Base-by-base conservation (phyloP, 1,140 invertebrate species). In the Euborellia annulipes region DNA sequence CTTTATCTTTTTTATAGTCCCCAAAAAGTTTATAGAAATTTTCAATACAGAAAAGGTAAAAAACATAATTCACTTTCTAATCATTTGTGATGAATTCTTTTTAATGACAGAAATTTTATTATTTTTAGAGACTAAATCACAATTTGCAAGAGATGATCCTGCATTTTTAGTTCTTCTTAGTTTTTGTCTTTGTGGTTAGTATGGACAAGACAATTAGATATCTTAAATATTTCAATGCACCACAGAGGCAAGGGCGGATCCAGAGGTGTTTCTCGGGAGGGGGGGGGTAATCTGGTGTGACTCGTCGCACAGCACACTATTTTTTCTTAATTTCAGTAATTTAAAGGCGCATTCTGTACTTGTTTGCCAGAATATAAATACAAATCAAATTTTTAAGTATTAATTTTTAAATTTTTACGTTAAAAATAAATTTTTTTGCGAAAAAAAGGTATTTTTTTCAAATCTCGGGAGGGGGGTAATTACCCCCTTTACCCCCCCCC, bases 101-200 rank as follows among this genome's bases (percentile, higher is more conserved):
- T 34, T 34, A 9, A 34, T 9, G 14, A 9, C 9, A 3, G 17
- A 37, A 19, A 2, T 45, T 36, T 52, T 54, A 61, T 62, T 53
- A 48, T 54, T 75, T 79, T 50, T 64, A 93, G 88, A 95, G 70
- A 94, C 92, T 48, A 98, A 98, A 69, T 86, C 90, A 54, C 94
- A 98, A 67, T 98, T 95, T 78, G 94, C 94, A 0, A 76, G 95
- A 66, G 95, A 98, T 71, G 95, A 99, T 71, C 95, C 95, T 44
- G 95, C 95, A 47, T 98, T 99, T 70, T 65, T 99, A 47, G 91
- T 99, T 22, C 66, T 98, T 39, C 67, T 98, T 13, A 78, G 82
- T 48, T 70, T 83, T 55, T 92, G 89, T 74, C 64, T 97, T 36
- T 80, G 80, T 61, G 72, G 85, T 89, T 74, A 73, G 75, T n/a